Conservation (phyloP, 2,888 invertebrate genomes). For the Brenthis ino region DNA sequence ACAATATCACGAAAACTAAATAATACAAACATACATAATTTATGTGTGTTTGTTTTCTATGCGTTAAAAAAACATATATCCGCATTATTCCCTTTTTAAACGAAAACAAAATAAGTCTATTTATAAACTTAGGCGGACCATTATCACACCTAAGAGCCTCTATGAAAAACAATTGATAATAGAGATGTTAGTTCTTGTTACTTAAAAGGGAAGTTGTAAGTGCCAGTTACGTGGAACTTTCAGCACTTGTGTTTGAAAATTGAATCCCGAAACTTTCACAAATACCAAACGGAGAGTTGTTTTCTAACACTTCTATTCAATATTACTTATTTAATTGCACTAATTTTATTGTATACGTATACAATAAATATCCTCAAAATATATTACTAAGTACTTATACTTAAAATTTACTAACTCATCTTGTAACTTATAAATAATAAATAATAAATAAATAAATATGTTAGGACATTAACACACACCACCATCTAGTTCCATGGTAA, state of each 20-base stretch:
- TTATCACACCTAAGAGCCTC: not conserved
- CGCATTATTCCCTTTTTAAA: no score
- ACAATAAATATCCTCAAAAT: no score
- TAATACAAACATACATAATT: no score
- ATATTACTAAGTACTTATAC: no score
- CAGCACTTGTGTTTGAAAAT: constrained; percentile 22
- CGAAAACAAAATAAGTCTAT: not conserved
- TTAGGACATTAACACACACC: no score
- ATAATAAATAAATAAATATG: no score
- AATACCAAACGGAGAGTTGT: constrained; percentile 17
- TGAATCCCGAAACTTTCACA: constrained; percentile 21
- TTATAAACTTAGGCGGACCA: not conserved
- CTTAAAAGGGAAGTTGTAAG: constrained; percentile 31
- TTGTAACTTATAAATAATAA: no score
- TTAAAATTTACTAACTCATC: no score
- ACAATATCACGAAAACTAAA: no score
- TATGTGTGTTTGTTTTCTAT: no score
- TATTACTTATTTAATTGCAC: constrained; percentile 5
- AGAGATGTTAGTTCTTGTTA: constrained; percentile 17
- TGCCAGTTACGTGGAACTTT: constrained; percentile 24
- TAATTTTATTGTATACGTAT: not conserved
- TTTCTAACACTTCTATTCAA: constrained; percentile 18
- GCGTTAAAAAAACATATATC: no score
- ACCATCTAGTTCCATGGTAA: no score
- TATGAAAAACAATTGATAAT: constrained; percentile 20